phyloP scores from a whole-genome alignment of 2,888 invertebrate genomes.

The Limnephilus lunatus region DNA sequence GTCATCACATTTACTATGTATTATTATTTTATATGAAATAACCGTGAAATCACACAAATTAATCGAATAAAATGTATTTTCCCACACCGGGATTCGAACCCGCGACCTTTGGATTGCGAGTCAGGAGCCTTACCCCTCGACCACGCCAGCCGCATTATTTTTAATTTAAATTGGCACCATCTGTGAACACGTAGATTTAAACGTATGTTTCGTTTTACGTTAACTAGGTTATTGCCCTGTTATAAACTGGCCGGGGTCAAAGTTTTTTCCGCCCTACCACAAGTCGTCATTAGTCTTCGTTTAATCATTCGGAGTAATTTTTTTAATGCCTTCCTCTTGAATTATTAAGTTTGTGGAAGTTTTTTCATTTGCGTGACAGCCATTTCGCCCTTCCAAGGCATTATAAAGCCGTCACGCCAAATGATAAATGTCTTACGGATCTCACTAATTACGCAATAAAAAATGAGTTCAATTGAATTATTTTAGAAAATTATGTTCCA shows the following conservation, averaged over 20 bases:
- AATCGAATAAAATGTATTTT: too few relatives aligned
- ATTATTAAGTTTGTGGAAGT: background rate
- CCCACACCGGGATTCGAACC: too few relatives aligned
- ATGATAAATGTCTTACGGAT: background rate
- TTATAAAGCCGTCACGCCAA: background rate
- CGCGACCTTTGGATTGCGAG: too few relatives aligned
- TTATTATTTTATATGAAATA: too few relatives aligned
- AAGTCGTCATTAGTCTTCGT: background rate
- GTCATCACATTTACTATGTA: too few relatives aligned
- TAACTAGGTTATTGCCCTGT: background rate
- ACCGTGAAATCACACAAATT: too few relatives aligned
- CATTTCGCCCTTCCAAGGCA: background rate
- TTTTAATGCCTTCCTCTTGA: background rate
- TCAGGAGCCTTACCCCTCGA: too few relatives aligned
- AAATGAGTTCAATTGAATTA: background rate
- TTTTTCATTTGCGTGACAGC: background rate
- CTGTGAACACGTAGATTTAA: too few relatives aligned
- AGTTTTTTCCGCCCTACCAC: background rate
- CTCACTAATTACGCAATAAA: background rate
- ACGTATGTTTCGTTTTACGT: too few relatives aligned
- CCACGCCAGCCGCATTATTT: too few relatives aligned
- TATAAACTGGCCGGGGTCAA: background rate
- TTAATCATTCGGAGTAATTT: background rate
- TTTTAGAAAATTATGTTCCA: background rate
- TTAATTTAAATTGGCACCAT: too few relatives aligned